Conservation (phyloP, 2,888 invertebrate genomes). For the Drosophila lacicola region DNA sequence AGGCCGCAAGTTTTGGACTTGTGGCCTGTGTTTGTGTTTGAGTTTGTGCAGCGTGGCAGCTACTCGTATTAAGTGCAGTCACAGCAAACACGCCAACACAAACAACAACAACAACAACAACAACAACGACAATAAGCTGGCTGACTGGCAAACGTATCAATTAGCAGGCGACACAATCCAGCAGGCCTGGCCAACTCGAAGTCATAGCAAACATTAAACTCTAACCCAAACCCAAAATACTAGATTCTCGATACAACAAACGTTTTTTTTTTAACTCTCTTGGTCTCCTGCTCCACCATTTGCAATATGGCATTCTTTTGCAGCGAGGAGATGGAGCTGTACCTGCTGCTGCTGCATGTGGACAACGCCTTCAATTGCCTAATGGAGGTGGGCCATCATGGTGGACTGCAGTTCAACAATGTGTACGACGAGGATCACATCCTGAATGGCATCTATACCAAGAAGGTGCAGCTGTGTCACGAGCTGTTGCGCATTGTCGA, state of each 20-base stretch:
- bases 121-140: slow-evolving; percentile 12
- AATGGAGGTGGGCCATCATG: slow-evolving; percentile 77
- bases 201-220: background rate
- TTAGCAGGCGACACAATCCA: slow-evolving; percentile 53
- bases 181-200: slow-evolving; percentile 3
- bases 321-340: slow-evolving; percentile 82
- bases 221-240: background rate
- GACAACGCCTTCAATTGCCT: slow-evolving; percentile 81
- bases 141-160: slow-evolving; percentile 60
- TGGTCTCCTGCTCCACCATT: too few relatives aligned
- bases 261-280: background rate
- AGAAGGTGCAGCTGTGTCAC: slow-evolving; percentile 62
- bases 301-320: slow-evolving; percentile 73
- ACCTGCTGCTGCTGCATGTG: slow-evolving; percentile 74
- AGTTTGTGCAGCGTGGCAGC: slow-evolving; percentile 15
- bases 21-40: slow-evolving; percentile 17
- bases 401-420: slow-evolving; percentile 78
- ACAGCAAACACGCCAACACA: slow-evolving; percentile 27
- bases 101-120: slow-evolving; percentile 29
- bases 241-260: background rate
- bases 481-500: slow-evolving; percentile 70
- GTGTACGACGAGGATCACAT: slow-evolving; percentile 61
- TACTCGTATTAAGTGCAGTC: slow-evolving; percentile 56
- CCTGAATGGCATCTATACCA: slow-evolving; percentile 62
- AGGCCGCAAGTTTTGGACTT: slow-evolving; percentile 28